Conservation (phyloP, 2,888 invertebrate species). For the Netelia melanura region DNA sequence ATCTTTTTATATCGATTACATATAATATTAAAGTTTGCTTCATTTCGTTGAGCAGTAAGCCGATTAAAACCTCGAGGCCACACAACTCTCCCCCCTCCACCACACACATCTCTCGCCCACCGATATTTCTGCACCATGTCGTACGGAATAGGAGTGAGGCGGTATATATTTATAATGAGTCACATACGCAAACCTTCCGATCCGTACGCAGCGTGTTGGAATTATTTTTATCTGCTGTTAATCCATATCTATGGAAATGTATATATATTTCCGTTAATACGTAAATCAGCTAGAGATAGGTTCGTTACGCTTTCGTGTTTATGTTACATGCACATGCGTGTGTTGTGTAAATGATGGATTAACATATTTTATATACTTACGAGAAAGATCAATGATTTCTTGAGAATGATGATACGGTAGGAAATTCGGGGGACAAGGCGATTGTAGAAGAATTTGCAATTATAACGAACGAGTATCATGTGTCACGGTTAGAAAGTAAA, state of each 20-base stretch:
- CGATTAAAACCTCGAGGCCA: neutral
- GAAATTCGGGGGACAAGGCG: neutral
- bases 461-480: neutral
- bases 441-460: neutral
- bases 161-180: conserved; percentile 40
- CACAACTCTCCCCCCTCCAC: neutral
- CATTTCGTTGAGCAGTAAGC: neutral
- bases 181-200: conserved; percentile 26
- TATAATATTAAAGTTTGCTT: conserved; percentile 3
- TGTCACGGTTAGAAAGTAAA: neutral
- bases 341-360: neutral
- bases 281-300: neutral
- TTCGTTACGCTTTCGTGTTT: neutral
- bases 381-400: neutral
- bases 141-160: conserved; percentile 1
- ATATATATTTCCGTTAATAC: conserved; percentile 28
- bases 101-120: neutral
- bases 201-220: conserved; percentile 44
- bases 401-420: neutral
- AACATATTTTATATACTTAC: neutral
- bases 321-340: neutral
- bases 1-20: neutral
- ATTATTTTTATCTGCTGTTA: conserved; percentile 55
- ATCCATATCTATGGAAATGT: conserved; percentile 22
- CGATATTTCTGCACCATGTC: conserved; percentile 10